phyloP scores from a whole-genome alignment of 2,113 vertebrate species.

The Mastomys coucha region DNA sequence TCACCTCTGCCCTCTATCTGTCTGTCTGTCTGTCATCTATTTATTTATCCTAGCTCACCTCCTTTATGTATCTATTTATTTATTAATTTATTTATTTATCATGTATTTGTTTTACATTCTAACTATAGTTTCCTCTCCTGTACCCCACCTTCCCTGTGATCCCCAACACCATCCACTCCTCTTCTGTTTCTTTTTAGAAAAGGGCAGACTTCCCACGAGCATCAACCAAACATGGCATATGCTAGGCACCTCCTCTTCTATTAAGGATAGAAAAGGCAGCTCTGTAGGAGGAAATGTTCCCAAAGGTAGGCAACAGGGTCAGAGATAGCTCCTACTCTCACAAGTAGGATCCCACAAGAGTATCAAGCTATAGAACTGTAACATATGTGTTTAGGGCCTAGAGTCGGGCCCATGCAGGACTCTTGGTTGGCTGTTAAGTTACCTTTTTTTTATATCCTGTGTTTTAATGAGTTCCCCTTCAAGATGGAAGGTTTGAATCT shows the following conservation, averaged over 20 bases:
- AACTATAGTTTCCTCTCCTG: background rate
- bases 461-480: background rate
- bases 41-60: too few relatives aligned
- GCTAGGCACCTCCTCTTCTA: background rate
- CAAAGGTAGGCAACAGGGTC: background rate
- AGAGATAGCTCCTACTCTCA: background rate
- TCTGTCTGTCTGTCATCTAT: background rate
- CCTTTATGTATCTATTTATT: background rate
- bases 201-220: background rate
- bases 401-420: background rate
- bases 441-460: background rate
- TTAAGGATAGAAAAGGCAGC: background rate
- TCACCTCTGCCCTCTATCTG: background rate
- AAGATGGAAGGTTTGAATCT: background rate
- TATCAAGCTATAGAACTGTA: background rate
- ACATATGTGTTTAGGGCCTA: background rate
- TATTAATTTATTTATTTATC: background rate
- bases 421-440: background rate
- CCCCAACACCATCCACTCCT: background rate
- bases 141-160: background rate
- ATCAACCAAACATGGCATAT: background rate
- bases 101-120: background rate
- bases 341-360: background rate
- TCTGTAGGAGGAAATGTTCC: background rate
- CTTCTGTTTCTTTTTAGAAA: background rate